These are phyloP conservation scores for Agonopterix alstromeriana DNA, from an alignment of 2,888 invertebrate genomes.

Conservation along the genomic window DNA sequence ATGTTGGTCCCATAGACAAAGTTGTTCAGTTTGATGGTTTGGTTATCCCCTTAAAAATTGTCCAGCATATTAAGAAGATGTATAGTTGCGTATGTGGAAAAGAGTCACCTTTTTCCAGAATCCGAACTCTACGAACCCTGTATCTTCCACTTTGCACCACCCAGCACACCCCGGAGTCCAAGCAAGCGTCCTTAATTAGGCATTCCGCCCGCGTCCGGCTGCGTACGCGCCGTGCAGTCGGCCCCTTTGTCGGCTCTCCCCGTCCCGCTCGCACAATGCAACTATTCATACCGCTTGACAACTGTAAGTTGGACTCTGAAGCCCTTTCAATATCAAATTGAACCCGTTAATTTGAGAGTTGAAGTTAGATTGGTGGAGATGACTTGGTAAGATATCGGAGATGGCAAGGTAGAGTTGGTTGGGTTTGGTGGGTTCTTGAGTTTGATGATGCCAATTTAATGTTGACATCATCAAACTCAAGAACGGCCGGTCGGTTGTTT, in stretches of 20 bases:
- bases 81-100: too few relatives aligned
- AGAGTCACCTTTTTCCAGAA: too few relatives aligned
- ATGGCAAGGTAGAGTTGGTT: background rate
- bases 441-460: too few relatives aligned
- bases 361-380: constrained; percentile 32
- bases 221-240: constrained; percentile 65
- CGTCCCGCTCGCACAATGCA: constrained; percentile 66
- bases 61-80: too few relatives aligned
- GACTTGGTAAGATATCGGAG: constrained; percentile 29
- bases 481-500: too few relatives aligned
- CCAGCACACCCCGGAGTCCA: constrained; percentile 41
- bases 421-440: background rate
- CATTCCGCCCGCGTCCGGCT: constrained; percentile 69
- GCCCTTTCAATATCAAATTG: constrained; percentile 62
- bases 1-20: too few relatives aligned
- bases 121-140: too few relatives aligned
- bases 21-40: too few relatives aligned
- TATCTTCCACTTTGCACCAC: constrained; percentile 16
- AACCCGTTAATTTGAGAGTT: constrained; percentile 27
- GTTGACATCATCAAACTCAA: too few relatives aligned
- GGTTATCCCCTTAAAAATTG: too few relatives aligned
- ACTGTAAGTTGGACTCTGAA: constrained; percentile 22
- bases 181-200: constrained; percentile 75
- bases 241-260: constrained; percentile 57
- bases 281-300: constrained; percentile 53